Percentiles rank a stretch among this genome's conserved stretches.
Conservation (phyloP, 2,113 vertebrate genomes). For the Steatornis caripensis region DNA sequence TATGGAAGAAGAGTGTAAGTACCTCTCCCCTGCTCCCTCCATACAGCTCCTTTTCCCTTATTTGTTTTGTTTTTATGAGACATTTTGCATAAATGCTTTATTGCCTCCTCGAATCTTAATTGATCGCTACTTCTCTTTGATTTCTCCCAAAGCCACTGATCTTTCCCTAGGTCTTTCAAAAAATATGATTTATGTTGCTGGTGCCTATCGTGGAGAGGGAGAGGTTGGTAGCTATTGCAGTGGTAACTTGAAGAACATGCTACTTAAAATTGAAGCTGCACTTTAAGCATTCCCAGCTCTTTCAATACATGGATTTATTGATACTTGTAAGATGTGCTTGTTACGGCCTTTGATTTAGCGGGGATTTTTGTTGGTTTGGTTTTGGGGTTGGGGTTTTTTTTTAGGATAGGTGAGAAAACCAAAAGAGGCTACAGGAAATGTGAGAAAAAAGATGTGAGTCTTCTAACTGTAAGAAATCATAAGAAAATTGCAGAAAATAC, state of each 20-base stretch:
- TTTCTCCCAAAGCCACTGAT: not conserved
- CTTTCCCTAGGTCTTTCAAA: not conserved
- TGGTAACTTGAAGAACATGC: not conserved
- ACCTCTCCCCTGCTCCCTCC: not conserved
- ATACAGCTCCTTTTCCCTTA: not conserved
- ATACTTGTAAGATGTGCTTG: not conserved
- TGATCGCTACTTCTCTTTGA: not conserved
- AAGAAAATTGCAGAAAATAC: not conserved
- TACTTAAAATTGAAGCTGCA: not conserved
- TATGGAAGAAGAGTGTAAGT: slow-evolving; percentile 72
- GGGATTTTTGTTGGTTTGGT: not conserved
- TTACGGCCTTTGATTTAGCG: not conserved
- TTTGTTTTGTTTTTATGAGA: slow-evolving; percentile 12
- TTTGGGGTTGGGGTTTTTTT: not conserved
- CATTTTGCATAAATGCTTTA: slow-evolving; percentile 21
- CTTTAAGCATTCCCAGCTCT: not conserved
- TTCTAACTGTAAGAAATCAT: not conserved
- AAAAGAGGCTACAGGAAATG: not conserved
- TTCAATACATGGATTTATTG: not conserved
- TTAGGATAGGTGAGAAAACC: not conserved
- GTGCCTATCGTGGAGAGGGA: not conserved
- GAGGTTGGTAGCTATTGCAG: not conserved
- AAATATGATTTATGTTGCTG: not conserved
- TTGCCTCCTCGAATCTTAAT: slow-evolving; percentile 3
- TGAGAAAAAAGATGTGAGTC: not conserved